Base-by-base conservation (phyloP, 1,140 invertebrate species). In the Stenopsyche tienmushanensis region DNA sequence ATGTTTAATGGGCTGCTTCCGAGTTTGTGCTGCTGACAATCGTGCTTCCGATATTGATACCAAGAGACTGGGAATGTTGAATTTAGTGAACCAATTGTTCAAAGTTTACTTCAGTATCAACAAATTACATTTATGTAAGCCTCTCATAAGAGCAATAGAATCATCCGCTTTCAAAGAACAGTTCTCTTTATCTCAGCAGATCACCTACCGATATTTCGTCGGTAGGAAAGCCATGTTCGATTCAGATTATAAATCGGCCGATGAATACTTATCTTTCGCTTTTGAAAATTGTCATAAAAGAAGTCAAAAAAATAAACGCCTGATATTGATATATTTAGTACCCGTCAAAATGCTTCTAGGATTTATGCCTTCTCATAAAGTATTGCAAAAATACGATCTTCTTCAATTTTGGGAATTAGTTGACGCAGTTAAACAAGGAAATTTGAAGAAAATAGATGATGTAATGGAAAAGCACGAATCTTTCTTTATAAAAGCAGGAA, bases 101-200 rank as follows among this genome's bases (percentile, higher is more conserved):
- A 98, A 98, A 83, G 93, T 99, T 2, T 99, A 99, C 77, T 99
- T 98, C 75, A 86, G 90, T 69, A 97, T 98, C 34, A 99, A 98
- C 75, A 97, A 98, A 78, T 77, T 99, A 2, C 95, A 98, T 83
- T 80, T 99, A 25, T 97, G 96, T 76, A 98, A 96, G 80, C 96
- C 97, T 0, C 81, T 99, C 10, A 97, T 98, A 68, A 84, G 97
- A 72, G 96, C 96, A 1, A 97, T 99, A 70, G 96, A 98, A 70
- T 92, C 92, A 23, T 91, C 91, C 13, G 85, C 87, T 1, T 89
- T 93, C 47, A 96, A 94, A 77, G 92, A 97, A 49, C 86, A 87
- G 60, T 99, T 97, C 78, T 87, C 90, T 29, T 75, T 92, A 62
- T 88, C 88, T 21, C 90, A 92, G 80, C 92, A 96, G 76, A 90